These are phyloP conservation scores for Teinopalpus imperialis DNA, from an alignment of 2,888 invertebrate species.

Conservation along the genomic window DNA sequence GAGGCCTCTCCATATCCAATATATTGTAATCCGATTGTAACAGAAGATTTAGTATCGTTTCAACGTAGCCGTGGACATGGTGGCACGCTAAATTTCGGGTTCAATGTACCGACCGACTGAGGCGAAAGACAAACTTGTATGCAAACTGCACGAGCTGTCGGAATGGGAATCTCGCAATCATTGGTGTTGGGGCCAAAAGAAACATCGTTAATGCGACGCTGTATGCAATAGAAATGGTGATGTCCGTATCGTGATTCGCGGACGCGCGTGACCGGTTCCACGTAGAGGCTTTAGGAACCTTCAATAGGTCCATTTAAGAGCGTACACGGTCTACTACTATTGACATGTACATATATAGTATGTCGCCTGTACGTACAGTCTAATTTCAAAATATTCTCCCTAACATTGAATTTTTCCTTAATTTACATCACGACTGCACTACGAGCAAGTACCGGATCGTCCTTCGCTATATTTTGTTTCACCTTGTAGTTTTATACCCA, in stretches of 20 bases:
- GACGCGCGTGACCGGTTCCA: conserved; percentile 22
- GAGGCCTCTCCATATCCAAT: conserved; percentile 47
- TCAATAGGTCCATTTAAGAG: conserved; percentile 20
- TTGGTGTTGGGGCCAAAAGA: not conserved
- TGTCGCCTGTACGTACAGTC: conserved; percentile 5
- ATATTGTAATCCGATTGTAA: conserved; percentile 56
- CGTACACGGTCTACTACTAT: conserved; percentile 11
- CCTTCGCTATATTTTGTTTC: conserved; percentile 16
- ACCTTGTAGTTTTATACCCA: not conserved
- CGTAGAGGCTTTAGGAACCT: conserved; percentile 3
- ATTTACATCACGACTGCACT: conserved; percentile 16
- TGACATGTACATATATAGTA: too few relatives aligned
- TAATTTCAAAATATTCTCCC: conserved; percentile 4
- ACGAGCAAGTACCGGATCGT: conserved; percentile 17
- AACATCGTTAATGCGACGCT: conserved; percentile 16
- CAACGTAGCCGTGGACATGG: not conserved
- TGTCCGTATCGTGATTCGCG: conserved; percentile 10
- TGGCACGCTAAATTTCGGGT: conserved; percentile 41
- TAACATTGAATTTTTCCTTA: conserved; percentile 17
- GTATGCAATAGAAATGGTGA: conserved; percentile 20
- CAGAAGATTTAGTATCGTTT: conserved; percentile 36
- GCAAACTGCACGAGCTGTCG: conserved; percentile 2
- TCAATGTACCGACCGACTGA: conserved; percentile 42
- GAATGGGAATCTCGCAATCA: conserved; percentile 13
- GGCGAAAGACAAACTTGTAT: conserved; percentile 1